Base-by-base conservation (phyloP, 2,888 invertebrate species). In the Mesorhabditis sp. region DNA sequence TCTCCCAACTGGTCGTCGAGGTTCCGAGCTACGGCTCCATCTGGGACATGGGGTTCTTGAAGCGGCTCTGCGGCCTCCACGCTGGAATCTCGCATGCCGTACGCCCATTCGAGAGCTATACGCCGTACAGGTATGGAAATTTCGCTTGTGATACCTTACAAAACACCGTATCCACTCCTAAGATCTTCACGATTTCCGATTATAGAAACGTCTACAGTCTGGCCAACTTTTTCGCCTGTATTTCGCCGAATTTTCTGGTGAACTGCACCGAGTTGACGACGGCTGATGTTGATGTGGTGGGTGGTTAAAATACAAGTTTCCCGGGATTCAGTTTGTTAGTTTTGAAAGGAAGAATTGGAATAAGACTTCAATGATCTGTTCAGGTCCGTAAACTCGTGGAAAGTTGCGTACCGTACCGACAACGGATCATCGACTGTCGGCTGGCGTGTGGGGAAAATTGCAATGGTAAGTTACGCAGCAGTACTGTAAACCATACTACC, bases 1-100 rank as follows among this genome's bases (percentile, higher is more conserved):
- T 84, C 28, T 75, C 82, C 28, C 84, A 84, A 73, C 68, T 84
- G 45, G 72, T 84, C 4, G 64, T 84, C 15, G 79, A 81, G 70
- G 70, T 84, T 4, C 73, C 75, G 7, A 72, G 70, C 4, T 76
- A 74, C 65, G 77, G 81, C 6, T 58, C 73, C 6, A 72, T 83
- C n/a, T 84, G 74, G 71, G 74, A 77, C 41, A 50, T 73, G 44
- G 64, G 69, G 15, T 77, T 83, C 63, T 74, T 83, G 15, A 61
- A 73, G 7, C 76, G 79, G 68, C 72, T 84, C 28, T 84, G 84
- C 72, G 63, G 70, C 15, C 70, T 84, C 68, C 80, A 83, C 43
- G 64, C 72, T 10, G 72, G 75, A 28, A 73, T 85, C 41, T 66
- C 70, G 4, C 64, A 66, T 10, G 68, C 71, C 42, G 63, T 83